Evolutionary conservation across 2,888 invertebrate genomes (phyloP).

Genomic region (Synanthedon vespiformis): DNA sequence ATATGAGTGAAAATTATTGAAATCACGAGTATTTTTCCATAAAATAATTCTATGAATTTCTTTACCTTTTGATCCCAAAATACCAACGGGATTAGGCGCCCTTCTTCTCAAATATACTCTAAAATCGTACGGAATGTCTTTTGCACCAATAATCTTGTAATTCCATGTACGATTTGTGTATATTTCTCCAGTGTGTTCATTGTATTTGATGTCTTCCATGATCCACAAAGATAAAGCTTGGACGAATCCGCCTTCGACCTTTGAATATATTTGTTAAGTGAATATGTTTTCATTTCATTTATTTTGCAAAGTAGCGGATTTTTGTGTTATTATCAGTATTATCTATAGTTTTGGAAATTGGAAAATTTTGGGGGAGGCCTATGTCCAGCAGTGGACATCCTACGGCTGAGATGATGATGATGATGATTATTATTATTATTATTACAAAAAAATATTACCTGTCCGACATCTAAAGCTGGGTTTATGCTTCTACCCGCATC

Average conservation of each 20-base stretch:
- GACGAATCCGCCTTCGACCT: background rate
- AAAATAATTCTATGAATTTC: background rate
- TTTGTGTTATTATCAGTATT: no score
- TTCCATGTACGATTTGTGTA: constrained; percentile 77
- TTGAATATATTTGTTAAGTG: background rate
- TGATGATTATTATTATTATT: no score
- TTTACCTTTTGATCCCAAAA: constrained; percentile 65
- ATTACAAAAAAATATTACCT: constrained; percentile 49
- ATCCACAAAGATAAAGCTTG: background rate
- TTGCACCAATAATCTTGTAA: constrained; percentile 73
- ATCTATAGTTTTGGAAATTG: no score
- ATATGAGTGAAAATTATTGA: no score
- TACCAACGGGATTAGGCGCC: constrained; percentile 60
- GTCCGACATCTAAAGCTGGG: constrained; percentile 76
- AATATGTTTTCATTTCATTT: no score
- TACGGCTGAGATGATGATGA: no score
- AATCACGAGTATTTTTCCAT: no score
- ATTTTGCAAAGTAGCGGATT: no score
- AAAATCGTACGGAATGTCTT: constrained; percentile 75
- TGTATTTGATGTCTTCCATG: constrained; percentile 9
- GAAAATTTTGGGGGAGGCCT: no score
- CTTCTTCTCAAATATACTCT: constrained; percentile 68
- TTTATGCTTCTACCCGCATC: constrained; percentile 76
- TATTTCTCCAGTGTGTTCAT: constrained; percentile 66
- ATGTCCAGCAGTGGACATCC: no score